Evolutionary conservation across 1,140 invertebrate genomes (phyloP), one percentile per base, ranked within the genome.

Genomic region (Polypedilum pembai): DNA sequence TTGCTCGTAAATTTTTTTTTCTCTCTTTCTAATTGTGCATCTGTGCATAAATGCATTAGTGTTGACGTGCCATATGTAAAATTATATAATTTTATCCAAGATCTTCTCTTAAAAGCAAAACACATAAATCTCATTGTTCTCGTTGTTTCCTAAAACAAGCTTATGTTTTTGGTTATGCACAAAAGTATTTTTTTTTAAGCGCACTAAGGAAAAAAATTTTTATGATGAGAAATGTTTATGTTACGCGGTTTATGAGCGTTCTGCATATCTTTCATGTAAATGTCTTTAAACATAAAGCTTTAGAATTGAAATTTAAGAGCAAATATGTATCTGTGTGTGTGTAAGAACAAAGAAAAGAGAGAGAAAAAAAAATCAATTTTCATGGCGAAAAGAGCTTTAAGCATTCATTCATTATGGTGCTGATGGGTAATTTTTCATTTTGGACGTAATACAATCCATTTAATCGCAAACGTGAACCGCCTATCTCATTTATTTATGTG

Each of bases 371-470:
- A 56, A 56, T 56, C 45, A 56, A 56, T 56, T 56, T 56, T 56
- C 41, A 45, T 56, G 12, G 3, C 3, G 45, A 12, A 56, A 56
- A n/a, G 7, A 56, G 45, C 12, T 15, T 56, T 15, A 15, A 56
- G 10, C 45, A 56, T 56, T 15, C 45, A 56, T 56, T 56, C 45
- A 4, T 56, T 33, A 33, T 33, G 24, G 24, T 33, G 24, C 24
- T 56, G 45, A 56, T 56, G 45, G 45, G n/a, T 56, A 56, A 56
- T 56, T 56, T 56, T 56, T 56, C 45, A 56, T 56, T 56, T n/a
- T 56, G 45, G 10, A 56, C 45, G n/a, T 56, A 56, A 56, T 56
- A 12, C 45, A 56, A 12, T 56, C 45, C 45, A 56, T 56, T 56
- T 56, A 56, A n/a, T 56, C 10, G 45, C 45, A 56, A 15, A 4